These are phyloP conservation scores for Resseliella maxima DNA, from an alignment of 2,888 invertebrate genomes.

Conservation along the genomic window DNA sequence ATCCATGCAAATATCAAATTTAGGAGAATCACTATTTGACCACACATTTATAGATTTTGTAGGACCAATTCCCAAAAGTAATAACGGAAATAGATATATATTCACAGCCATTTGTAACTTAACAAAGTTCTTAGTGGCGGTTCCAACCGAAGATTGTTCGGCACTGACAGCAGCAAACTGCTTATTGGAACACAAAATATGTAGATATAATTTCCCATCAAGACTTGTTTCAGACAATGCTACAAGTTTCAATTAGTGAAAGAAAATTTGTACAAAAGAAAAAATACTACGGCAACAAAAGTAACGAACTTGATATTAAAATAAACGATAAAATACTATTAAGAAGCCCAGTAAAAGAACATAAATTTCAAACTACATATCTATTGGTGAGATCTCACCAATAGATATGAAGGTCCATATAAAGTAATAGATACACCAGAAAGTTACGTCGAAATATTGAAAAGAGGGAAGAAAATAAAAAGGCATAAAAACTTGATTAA, in stretches of 20 bases:
- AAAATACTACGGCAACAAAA: too few relatives aligned
- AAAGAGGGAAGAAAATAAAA: not conserved
- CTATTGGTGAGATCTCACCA: too few relatives aligned
- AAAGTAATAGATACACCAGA: not conserved
- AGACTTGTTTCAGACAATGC: not conserved
- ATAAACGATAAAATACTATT: not conserved
- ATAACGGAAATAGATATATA: too few relatives aligned
- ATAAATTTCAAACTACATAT: constrained; percentile 1
- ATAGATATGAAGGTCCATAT: not conserved
- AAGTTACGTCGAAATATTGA: not conserved
- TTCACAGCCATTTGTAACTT: not conserved
- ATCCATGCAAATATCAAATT: not conserved
- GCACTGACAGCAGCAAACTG: not conserved
- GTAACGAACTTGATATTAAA: not conserved
- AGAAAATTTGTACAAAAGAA: too few relatives aligned
- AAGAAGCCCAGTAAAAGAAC: not conserved
- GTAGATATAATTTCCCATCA: not conserved
- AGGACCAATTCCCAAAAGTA: not conserved
- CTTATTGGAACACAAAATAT: not conserved
- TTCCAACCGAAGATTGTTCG: not conserved
- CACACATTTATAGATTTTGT: constrained; percentile 61
- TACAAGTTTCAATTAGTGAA: not conserved
- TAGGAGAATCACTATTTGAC: constrained; percentile 44
- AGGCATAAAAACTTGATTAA: not conserved
- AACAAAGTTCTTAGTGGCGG: not conserved